These are phyloP conservation scores for Epinephelus coioides DNA, from an alignment of 2,797 vertebrate species.

Conservation along the genomic window DNA sequence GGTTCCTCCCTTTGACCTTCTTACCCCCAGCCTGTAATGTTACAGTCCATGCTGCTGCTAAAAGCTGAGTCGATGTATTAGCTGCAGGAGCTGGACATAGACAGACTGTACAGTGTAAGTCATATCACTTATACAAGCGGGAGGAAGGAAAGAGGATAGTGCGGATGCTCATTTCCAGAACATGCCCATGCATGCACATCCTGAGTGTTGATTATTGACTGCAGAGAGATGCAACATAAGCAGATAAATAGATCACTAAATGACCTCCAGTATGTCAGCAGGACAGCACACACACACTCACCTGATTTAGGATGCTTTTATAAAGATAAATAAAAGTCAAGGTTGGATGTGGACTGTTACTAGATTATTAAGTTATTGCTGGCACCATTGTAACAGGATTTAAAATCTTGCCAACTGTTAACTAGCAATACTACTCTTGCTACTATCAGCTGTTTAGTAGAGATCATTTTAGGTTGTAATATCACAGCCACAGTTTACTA, in stretches of 20 bases:
- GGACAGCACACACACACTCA: not conserved
- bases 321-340: not conserved
- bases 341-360: not conserved
- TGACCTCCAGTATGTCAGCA: slow-evolving; percentile 20
- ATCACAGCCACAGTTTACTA: no score
- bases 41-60: not conserved
- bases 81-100: not conserved
- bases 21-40: slow-evolving; percentile 45
- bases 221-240: slow-evolving; percentile 36
- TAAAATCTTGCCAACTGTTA: slow-evolving; percentile 24
- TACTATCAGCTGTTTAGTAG: not conserved
- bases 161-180: slow-evolving; percentile 18
- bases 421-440: not conserved
- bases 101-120: not conserved
- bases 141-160: not conserved
- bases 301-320: not conserved
- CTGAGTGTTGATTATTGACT: slow-evolving; percentile 35
- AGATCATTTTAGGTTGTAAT: no score
- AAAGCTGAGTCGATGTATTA: slow-evolving; percentile 15
- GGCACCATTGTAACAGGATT: slow-evolving; percentile 1
- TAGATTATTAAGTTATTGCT: slow-evolving; percentile 8
- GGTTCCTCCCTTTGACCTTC: slow-evolving; percentile 56
- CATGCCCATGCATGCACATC: slow-evolving; percentile 37
- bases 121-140: not conserved
- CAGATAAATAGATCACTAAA: slow-evolving; percentile 32